Evolutionary conservation across 1,140 invertebrate species (phyloP), one percentile per base, ranked within the genome.

Genomic region (Ostrea edulis): DNA sequence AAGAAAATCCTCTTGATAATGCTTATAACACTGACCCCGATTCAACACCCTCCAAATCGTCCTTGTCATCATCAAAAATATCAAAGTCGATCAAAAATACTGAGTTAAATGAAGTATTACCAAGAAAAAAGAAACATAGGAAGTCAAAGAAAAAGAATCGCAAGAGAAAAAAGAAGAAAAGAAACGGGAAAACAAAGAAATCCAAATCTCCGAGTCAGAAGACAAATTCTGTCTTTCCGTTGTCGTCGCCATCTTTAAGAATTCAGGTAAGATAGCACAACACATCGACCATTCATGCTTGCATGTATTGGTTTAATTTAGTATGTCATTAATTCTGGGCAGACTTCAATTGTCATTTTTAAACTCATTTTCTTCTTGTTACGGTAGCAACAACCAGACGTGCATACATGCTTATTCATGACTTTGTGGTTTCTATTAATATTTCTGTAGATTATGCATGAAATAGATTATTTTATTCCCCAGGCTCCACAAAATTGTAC

Each of bases 401-500:
- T 17, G 53, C 89, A 65, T 86, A 11, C 68, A 25, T 77, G 68
- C 14, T 77, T 77, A 35, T 0, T 77, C 25, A 35, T 44, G 68
- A 77, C 35, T 77, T 29, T 77, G 29, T 35, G 9, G 22, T 5
- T 77, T 14, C 25, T 35, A 9, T 77, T 62, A 12, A 77, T 14
- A 77, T 77, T 77, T 5, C 29, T 77, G 29, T 77, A 35, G 35
- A 29, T 25, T 9, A 29, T 77, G 22, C 68, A 29, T 35, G 2
- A 29, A 14, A 9, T 77, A 14, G 14, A 20, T 62, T 62, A 62
- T n/a, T 44, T 35, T 77, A 85, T 29, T 14, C 81, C 87, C 1
- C 71, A 94, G 94, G 89, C 91, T n/a, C 91, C 91, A 3, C 92
- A 94, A 86, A 89, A 93, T 17, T 95, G 94, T 84, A 92, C 90